Evolutionary conservation across 2,113 vertebrate species (phyloP).

Genomic region (Atractosteus spatula): DNA sequence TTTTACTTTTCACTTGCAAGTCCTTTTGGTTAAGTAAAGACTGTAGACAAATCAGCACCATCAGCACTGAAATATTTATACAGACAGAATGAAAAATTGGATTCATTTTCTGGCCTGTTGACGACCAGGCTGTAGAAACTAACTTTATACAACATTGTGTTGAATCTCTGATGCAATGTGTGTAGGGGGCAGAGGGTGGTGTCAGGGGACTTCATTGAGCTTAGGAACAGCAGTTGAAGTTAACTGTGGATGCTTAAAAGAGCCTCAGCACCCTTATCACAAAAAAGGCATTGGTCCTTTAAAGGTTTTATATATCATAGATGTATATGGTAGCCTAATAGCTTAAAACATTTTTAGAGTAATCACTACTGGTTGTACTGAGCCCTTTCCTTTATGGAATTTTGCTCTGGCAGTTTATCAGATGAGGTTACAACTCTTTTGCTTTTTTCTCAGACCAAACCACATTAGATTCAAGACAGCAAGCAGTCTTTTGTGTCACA

Average conservation of each 20-base stretch:
- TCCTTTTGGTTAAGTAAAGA: slow-evolving; percentile 76
- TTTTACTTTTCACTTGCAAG: slow-evolving; percentile 70
- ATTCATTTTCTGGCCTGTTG: slow-evolving; percentile 81
- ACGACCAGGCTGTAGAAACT: slow-evolving; percentile 64
- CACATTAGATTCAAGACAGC: too few species aligned
- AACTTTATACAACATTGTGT: slow-evolving; percentile 65
- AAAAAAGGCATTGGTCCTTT: too few species aligned
- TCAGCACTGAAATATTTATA: slow-evolving; percentile 85
- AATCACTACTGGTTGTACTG: too few species aligned
- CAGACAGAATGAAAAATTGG: slow-evolving; percentile 84
- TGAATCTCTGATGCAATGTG: slow-evolving; percentile 46
- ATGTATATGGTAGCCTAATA: too few species aligned
- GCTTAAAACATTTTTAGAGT: too few species aligned
- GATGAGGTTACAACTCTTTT: too few species aligned
- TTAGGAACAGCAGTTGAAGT: slow-evolving; percentile 7
- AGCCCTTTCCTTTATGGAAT: too few species aligned
- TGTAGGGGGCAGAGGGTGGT: background rate
- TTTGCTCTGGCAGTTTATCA: too few species aligned
- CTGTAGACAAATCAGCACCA: slow-evolving; percentile 78
- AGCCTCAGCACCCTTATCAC: too few species aligned
- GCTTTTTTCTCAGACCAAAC: too few species aligned
- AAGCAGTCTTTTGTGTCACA: too few species aligned
- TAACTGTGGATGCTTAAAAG: background rate
- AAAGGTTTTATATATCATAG: too few species aligned
- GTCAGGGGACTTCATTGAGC: background rate